Percentiles rank a stretch among this genome's conserved stretches.
Evolutionary conservation across 1,140 invertebrate species (phyloP).

Genomic region (Bombus breviceps): DNA sequence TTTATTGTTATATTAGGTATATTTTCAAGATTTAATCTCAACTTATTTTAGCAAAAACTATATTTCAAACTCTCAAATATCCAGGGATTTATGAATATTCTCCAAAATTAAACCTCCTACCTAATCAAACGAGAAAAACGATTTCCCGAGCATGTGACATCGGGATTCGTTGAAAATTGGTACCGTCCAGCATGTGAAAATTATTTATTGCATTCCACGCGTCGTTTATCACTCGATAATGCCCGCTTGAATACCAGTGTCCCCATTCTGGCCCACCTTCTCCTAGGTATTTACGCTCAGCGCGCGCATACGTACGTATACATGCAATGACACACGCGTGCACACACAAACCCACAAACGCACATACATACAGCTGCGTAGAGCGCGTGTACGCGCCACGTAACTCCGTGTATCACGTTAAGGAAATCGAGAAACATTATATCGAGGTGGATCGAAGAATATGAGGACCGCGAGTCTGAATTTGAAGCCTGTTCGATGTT

Average conservation of each 20-base stretch:
- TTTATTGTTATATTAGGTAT: background rate
- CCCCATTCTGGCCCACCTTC: constrained; percentile 64
- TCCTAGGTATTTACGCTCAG: constrained; percentile 57
- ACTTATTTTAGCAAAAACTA: background rate
- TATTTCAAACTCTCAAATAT: background rate
- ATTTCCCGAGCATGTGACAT: background rate
- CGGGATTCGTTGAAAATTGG: background rate
- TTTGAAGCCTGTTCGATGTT: constrained; percentile 5
- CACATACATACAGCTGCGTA: background rate
- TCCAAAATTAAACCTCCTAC: background rate
- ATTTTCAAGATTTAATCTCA: too few relatives aligned
- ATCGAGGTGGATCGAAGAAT: constrained; percentile 38
- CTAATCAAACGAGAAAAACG: background rate
- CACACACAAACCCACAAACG: background rate
- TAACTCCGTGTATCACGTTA: constrained; percentile 16
- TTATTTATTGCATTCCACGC: constrained; percentile 64
- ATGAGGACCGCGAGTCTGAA: constrained; percentile 1
- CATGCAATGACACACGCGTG: background rate
- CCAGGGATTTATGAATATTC: background rate
- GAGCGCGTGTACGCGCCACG: constrained; percentile 18
- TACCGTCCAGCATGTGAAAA: constrained; percentile 44
- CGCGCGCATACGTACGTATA: background rate
- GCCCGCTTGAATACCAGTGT: constrained; percentile 55
- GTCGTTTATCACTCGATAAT: constrained; percentile 61
- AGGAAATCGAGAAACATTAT: constrained; percentile 49